These are phyloP conservation scores for Polylopha cassiicola DNA, from an alignment of 2,888 invertebrate genomes.

Conservation along the genomic window DNA sequence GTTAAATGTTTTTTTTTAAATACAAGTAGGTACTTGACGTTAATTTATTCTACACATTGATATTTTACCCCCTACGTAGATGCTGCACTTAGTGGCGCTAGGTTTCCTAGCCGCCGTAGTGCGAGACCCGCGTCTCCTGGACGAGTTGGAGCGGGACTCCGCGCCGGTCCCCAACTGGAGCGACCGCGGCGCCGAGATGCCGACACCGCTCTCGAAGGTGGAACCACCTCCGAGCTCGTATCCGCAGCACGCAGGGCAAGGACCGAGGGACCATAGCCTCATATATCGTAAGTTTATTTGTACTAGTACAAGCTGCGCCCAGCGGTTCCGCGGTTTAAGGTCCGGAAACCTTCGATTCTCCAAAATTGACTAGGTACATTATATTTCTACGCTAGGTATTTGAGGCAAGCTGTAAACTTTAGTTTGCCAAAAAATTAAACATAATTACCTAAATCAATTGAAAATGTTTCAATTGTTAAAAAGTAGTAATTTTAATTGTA, in stretches of 20 bases:
- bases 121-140: slow-evolving; percentile 83
- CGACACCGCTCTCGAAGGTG: slow-evolving; percentile 84
- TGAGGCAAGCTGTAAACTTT: too few species aligned
- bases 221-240: slow-evolving; percentile 78
- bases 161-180: slow-evolving; percentile 56
- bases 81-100: slow-evolving; percentile 85
- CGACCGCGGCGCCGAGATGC: slow-evolving; percentile 71
- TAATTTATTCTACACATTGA: too few species aligned
- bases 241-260: slow-evolving; percentile 60
- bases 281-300: slow-evolving; percentile 79
- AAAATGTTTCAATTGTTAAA: too few species aligned
- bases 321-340: too few species aligned
- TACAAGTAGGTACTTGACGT: too few species aligned
- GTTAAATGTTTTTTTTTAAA: too few species aligned
- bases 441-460: too few species aligned
- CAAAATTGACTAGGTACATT: too few species aligned
- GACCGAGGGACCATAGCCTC: slow-evolving; percentile 78
- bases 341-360: too few species aligned
- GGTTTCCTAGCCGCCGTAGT: slow-evolving; percentile 85
- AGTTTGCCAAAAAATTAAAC: too few species aligned
- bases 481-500: too few species aligned
- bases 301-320: neutral
- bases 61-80: slow-evolving; percentile 59
- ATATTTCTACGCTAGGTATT: too few species aligned
- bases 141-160: slow-evolving; percentile 76